phyloP scores from a whole-genome alignment of 1,140 invertebrate species.

The Zaprionus vittiger region DNA sequence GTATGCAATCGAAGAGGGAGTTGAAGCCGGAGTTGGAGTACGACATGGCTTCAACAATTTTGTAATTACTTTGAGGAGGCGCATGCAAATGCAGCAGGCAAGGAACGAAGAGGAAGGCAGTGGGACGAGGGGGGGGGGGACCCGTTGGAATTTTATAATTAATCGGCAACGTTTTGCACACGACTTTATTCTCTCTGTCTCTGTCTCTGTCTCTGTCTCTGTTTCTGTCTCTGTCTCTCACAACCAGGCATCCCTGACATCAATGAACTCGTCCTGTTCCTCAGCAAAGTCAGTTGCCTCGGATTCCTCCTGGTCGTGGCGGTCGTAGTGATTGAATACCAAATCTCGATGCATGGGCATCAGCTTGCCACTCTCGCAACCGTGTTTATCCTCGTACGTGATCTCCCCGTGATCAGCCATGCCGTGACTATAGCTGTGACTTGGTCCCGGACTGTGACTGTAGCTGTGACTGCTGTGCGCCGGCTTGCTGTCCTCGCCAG shows the following conservation, averaged over 20 bases:
- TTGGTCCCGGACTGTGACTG: neutral
- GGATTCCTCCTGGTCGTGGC: slow-evolving; percentile 62
- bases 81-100: slow-evolving; percentile 51
- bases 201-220: neutral
- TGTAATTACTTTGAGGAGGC: slow-evolving; percentile 58
- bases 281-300: slow-evolving; percentile 59
- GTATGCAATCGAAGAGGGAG: neutral
- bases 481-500: slow-evolving; percentile 33
- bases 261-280: slow-evolving; percentile 76
- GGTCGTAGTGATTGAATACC: slow-evolving; percentile 79
- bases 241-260: slow-evolving; percentile 76
- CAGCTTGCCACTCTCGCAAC: slow-evolving; percentile 70
- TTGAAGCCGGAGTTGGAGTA: slow-evolving; percentile 6
- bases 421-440: slow-evolving; percentile 21
- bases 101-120: neutral
- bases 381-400: slow-evolving; percentile 75
- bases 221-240: slow-evolving; percentile 4
- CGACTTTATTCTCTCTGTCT: slow-evolving; percentile 62
- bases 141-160: slow-evolving; percentile 75
- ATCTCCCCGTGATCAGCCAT: slow-evolving; percentile 65
- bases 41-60: slow-evolving; percentile 64
- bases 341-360: slow-evolving; percentile 68
- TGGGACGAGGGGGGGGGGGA: neutral
- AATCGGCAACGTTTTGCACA: slow-evolving; percentile 60
- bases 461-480: slow-evolving; percentile 23